Percentiles rank a stretch among this genome's conserved stretches.
Conservation (phyloP, 2,797 vertebrate species). For the Xerus rutilus region DNA sequence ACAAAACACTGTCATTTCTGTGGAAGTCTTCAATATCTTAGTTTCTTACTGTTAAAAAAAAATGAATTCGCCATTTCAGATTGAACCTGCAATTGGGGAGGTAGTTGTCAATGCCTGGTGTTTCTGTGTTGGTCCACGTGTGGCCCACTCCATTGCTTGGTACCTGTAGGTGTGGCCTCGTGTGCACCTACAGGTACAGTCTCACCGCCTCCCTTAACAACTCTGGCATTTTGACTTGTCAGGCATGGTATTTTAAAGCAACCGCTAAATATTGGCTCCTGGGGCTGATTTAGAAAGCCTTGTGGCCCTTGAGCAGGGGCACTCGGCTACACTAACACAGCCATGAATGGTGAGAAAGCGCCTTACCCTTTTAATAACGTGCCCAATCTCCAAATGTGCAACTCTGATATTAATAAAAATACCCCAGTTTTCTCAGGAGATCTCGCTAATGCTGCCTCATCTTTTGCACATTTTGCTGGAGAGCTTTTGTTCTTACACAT, state of each 20-base stretch:
- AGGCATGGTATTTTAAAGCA: conserved; percentile 29
- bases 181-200: conserved; percentile 24
- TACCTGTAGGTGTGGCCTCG: neutral
- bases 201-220: conserved; percentile 56
- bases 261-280: neutral
- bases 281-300: conserved; percentile 18
- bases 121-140: conserved; percentile 58
- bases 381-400: conserved; percentile 67
- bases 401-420: conserved; percentile 80
- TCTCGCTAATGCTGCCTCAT: conserved; percentile 74
- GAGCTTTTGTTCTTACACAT: conserved; percentile 67
- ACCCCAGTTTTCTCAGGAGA: conserved; percentile 62
- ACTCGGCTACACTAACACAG: neutral
- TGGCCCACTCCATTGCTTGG: conserved; percentile 68
- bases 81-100: conserved; percentile 74
- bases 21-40: conserved; percentile 76
- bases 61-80: conserved; percentile 79
- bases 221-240: conserved; percentile 69
- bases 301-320: neutral
- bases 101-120: conserved; percentile 63
- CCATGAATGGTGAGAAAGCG: neutral
- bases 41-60: conserved; percentile 68
- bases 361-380: conserved; percentile 69
- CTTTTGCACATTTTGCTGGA: conserved; percentile 70
- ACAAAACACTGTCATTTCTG: conserved; percentile 74